These are phyloP conservation scores for Ariolimax columbianus DNA, from an alignment of 2,888 invertebrate species.

Conservation along the genomic window DNA sequence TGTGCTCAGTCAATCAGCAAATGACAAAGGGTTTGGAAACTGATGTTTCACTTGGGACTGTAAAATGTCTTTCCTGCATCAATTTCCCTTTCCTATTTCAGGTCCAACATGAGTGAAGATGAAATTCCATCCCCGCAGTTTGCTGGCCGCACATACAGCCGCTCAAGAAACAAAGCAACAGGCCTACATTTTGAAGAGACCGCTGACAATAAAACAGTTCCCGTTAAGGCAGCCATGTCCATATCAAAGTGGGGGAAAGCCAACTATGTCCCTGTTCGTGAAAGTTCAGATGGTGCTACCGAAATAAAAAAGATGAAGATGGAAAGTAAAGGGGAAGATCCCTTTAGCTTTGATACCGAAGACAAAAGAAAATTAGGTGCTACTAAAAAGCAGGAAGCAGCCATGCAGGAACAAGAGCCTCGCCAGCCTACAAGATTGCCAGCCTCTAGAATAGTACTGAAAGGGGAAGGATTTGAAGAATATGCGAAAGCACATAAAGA, in stretches of 20 bases:
- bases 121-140: slow-evolving; percentile 50
- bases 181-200: slow-evolving; percentile 70
- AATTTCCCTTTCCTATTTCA: neutral
- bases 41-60: too few species aligned
- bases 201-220: slow-evolving; percentile 58
- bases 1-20: too few species aligned
- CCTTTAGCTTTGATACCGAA: slow-evolving; percentile 72
- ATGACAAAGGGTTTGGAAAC: too few species aligned
- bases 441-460: slow-evolving; percentile 54
- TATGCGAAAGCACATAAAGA: slow-evolving; percentile 10
- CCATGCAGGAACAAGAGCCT: slow-evolving; percentile 37
- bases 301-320: slow-evolving; percentile 44
- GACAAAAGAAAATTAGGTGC: slow-evolving; percentile 61
- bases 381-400: slow-evolving; percentile 52
- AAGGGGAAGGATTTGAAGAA: slow-evolving; percentile 20
- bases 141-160: slow-evolving; percentile 65
- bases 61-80: neutral
- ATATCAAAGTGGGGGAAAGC: slow-evolving; percentile 73
- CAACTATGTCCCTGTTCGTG: slow-evolving; percentile 69
- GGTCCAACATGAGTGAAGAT: slow-evolving; percentile 49
- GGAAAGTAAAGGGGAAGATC: slow-evolving; percentile 64
- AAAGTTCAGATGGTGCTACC: slow-evolving; percentile 48
- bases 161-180: slow-evolving; percentile 62
- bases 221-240: slow-evolving; percentile 59
- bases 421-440: slow-evolving; percentile 49